phyloP scores from a whole-genome alignment of 2,113 vertebrate species.

The Hylia prasina region DNA sequence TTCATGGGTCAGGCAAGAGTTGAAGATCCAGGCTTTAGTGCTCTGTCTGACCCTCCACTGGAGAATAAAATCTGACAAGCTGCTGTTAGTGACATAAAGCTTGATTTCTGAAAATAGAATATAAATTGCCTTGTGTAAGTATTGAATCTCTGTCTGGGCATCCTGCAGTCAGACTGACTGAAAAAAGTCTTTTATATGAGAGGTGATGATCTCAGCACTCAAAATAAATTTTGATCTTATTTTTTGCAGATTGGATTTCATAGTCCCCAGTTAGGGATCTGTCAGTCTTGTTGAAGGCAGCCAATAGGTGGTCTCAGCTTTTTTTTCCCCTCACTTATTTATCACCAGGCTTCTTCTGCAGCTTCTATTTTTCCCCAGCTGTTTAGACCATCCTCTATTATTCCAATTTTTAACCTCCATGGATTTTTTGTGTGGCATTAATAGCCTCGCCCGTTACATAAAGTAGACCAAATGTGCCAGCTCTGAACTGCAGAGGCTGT shows the following conservation, averaged over 20 bases:
- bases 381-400: background rate
- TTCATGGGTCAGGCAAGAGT: background rate
- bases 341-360: background rate
- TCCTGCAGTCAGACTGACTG: conserved; percentile 37
- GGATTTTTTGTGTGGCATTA: background rate
- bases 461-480: background rate
- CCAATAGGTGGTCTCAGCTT: background rate
- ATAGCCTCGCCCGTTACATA: background rate
- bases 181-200: conserved; percentile 47
- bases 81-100: conserved; percentile 20
- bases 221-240: conserved; percentile 46
- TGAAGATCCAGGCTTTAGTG: background rate
- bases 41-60: background rate
- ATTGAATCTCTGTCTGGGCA: conserved; percentile 51
- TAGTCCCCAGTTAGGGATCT: background rate
- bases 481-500: background rate
- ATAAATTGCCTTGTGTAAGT: conserved; percentile 42
- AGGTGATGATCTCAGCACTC: conserved; percentile 50
- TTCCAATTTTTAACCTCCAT: background rate
- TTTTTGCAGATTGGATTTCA: conserved; percentile 36
- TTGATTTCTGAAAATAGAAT: conserved; percentile 50
- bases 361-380: background rate
- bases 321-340: background rate
- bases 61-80: background rate
- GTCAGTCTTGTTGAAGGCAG: background rate